These are phyloP conservation scores for Machimus atricapillus DNA, from an alignment of 2,888 invertebrate genomes.

Conservation along the genomic window DNA sequence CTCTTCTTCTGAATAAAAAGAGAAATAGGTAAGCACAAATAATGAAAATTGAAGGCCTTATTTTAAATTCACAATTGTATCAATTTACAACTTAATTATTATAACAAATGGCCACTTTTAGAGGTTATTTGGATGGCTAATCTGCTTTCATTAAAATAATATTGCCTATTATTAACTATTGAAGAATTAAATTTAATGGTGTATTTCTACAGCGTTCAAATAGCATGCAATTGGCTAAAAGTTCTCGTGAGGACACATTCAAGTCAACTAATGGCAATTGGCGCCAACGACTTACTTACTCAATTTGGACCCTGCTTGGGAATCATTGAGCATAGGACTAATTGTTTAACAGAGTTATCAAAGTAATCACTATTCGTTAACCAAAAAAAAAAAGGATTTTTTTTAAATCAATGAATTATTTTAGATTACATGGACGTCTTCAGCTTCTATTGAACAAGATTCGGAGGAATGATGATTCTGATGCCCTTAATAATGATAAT, in stretches of 20 bases:
- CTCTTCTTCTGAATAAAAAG: slow-evolving; percentile 71
- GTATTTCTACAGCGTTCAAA: slow-evolving; percentile 54
- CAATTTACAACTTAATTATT: no score
- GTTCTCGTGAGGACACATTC: slow-evolving; percentile 57
- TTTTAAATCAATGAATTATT: slow-evolving; percentile 15
- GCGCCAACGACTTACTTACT: slow-evolving; percentile 56
- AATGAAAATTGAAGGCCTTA: neutral
- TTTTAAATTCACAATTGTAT: neutral
- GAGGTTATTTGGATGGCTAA: no score
- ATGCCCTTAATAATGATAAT: slow-evolving; percentile 55
- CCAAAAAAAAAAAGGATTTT: neutral
- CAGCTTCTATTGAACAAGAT: slow-evolving; percentile 60
- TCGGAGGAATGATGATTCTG: slow-evolving; percentile 56
- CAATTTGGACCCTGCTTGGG: slow-evolving; percentile 60
- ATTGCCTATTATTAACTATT: neutral
- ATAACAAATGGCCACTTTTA: no score
- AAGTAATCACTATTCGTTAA: slow-evolving; percentile 51
- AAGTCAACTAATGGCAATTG: slow-evolving; percentile 60
- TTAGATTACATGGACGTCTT: slow-evolving; percentile 58
- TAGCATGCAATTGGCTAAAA: slow-evolving; percentile 57
- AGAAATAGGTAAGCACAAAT: slow-evolving; percentile 67
- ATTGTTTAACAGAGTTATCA: slow-evolving; percentile 57
- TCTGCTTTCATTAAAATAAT: no score
- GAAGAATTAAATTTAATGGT: neutral
- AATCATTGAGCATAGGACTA: slow-evolving; percentile 59